A percentile compares a stretch with the other conserved stretches of the same genome.
Conservation (phyloP, 2,113 vertebrate species). For the Solea senegalensis region DNA sequence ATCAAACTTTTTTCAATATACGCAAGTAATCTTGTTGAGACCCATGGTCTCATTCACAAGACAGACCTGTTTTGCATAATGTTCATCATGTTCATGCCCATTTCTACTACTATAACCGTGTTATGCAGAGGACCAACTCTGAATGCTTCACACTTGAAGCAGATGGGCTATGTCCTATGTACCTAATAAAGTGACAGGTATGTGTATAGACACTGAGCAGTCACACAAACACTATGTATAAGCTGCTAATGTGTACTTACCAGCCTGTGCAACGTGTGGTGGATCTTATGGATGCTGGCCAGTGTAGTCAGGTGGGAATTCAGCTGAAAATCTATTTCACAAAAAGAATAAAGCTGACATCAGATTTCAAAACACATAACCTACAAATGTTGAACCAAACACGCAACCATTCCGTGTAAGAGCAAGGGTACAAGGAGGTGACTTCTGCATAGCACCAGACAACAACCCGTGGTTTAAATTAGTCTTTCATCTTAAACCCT, state of each 20-base stretch:
- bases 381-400: slow-evolving; percentile 12
- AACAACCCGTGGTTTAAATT: background rate
- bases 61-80: too few species aligned
- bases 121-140: too few species aligned
- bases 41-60: too few species aligned
- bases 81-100: too few species aligned
- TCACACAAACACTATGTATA: slow-evolving; percentile 8
- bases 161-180: too few species aligned
- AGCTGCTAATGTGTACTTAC: slow-evolving; percentile 82
- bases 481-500: background rate
- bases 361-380: slow-evolving; percentile 8
- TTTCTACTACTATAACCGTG: too few species aligned
- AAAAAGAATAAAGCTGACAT: slow-evolving; percentile 30
- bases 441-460: slow-evolving; percentile 50
- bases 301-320: slow-evolving; percentile 98
- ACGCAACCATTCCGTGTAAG: background rate
- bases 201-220: too few species aligned
- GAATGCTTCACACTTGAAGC: too few species aligned
- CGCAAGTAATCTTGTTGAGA: too few species aligned
- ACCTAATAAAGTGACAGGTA: too few species aligned
- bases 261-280: slow-evolving; percentile 99
- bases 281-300: slow-evolving; percentile 99
- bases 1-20: too few species aligned
- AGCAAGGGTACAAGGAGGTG: slow-evolving; percentile 48
- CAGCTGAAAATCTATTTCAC: slow-evolving; percentile 92